Evolutionary conservation across 2,888 invertebrate genomes (phyloP).

Genomic region (Protonemura montana): DNA sequence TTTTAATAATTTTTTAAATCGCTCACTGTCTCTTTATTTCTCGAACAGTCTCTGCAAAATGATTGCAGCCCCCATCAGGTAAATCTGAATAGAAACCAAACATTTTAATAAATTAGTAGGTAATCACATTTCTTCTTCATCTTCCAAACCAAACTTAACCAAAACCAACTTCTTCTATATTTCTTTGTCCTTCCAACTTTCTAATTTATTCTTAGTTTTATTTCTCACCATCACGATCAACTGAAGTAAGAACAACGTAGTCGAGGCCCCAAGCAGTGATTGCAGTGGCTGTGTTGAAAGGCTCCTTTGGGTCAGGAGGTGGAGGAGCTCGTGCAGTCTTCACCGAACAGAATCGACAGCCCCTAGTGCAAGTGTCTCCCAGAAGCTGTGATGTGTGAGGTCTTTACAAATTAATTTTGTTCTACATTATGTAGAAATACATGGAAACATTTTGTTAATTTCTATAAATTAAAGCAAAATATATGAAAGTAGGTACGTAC

Average conservation of each 20-base stretch:
- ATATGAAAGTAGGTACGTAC: constrained; percentile 60
- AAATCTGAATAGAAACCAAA: constrained; percentile 70
- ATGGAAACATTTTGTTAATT: too few relatives aligned
- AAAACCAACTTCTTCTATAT: too few relatives aligned
- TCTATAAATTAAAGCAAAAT: background rate
- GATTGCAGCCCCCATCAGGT: constrained; percentile 90
- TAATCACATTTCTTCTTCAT: too few relatives aligned
- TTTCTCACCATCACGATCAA: constrained; percentile 89
- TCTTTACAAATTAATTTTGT: too few relatives aligned
- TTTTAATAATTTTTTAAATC: too few relatives aligned
- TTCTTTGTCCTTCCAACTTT: too few relatives aligned
- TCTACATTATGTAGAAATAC: too few relatives aligned
- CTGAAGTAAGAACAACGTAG: constrained; percentile 97
- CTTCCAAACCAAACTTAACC: too few relatives aligned
- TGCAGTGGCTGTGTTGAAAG: constrained; percentile 90
- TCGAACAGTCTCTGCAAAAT: constrained; percentile 90
- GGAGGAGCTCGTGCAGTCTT: constrained; percentile 94
- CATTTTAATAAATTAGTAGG: too few relatives aligned
- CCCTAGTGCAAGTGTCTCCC: constrained; percentile 99
- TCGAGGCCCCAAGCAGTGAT: constrained; percentile 94
- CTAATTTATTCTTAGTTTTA: too few relatives aligned
- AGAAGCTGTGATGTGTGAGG: constrained; percentile 81
- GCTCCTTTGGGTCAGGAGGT: constrained; percentile 88
- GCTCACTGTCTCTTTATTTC: constrained; percentile 82
- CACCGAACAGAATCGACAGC: constrained; percentile 98